Evolutionary conservation across 2,113 vertebrate species (phyloP), one percentile per base, ranked within the genome.

Genomic region (Epinephelus cyanopodus): DNA sequence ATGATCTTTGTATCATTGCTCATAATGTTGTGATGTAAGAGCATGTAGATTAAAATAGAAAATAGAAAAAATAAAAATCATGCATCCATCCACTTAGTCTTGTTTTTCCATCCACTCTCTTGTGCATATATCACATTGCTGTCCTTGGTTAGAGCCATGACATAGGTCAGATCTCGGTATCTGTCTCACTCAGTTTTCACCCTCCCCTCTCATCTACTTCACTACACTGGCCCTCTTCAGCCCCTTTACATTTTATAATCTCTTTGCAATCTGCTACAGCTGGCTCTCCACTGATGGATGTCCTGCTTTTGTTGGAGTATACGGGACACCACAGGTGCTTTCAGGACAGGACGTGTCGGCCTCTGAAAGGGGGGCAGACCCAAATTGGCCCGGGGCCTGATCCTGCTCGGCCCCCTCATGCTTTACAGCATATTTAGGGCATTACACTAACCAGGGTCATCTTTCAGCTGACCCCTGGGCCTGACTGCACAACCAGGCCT

Each of bases 261-360:
- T 82, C 65, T 56, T 66, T 68, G 81, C 71, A 81, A 19, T 81
- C 76, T 58, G 61, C 72, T 87, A 54, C 89, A 92, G 86, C 86
- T 91, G 90, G 77, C 72, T 76, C 9, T 8, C 19, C 69, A 66
- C 67, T 89, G 90, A 93, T 62, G 66, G 92, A 94, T 81, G 70
- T 67, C 61, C 58, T 42, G 56, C 52, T 78, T 63, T 69, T 79
- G 82, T 70, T 76, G 60, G 1, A 42, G 64, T 67, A 3, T n/a
- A 54, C 6, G 1, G 45, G 45, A 67, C 15, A 3, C 75, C 78
- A 76, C 76, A 69, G 77, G 60, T 81, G 83, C 75, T 66, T 60
- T 87, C 50, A 61, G 58, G 69, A 33, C 19, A 54, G 37, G 45
- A 50, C 45, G 21, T 72, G 80, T 79, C n/a, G 3, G 29, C 17